Percentiles rank a stretch among this genome's conserved stretches.
Conservation (phyloP, 2,113 vertebrate genomes). For the Ptychochromis oligacanthus region DNA sequence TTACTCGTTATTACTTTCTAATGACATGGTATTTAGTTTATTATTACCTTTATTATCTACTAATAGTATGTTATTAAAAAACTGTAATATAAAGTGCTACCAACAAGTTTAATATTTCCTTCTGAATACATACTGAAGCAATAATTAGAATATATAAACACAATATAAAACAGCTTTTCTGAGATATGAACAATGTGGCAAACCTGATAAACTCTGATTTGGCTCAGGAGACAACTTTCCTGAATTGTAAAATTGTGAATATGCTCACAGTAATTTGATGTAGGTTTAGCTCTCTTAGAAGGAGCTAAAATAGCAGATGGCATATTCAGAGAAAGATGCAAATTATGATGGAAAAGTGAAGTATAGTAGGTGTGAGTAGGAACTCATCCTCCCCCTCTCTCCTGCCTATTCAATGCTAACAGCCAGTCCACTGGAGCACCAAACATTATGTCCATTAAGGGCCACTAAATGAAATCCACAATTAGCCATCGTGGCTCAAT, state of each 20-base stretch:
- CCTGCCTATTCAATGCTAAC: constrained; percentile 37
- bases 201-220: background rate
- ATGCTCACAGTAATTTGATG: background rate
- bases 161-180: background rate
- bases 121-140: background rate
- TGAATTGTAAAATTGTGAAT: background rate
- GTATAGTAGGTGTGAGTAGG: constrained; percentile 45
- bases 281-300: background rate
- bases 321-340: constrained; percentile 9
- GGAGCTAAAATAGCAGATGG: constrained; percentile 18
- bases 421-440: constrained; percentile 49
- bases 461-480: constrained; percentile 58
- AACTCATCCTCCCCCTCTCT: constrained; percentile 49
- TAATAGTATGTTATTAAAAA: background rate
- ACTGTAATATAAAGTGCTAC: background rate
- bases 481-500: constrained; percentile 32
- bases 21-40: background rate
- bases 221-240: background rate
- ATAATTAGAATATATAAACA: background rate
- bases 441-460: constrained; percentile 50
- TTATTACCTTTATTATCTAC: background rate
- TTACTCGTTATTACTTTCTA: background rate
- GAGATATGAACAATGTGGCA: background rate
- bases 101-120: background rate
- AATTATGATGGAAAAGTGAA: constrained; percentile 11